Evolutionary conservation across 2,888 invertebrate species (phyloP), one percentile per base, ranked within the genome.

Genomic region (Agriopis aurantiaria): DNA sequence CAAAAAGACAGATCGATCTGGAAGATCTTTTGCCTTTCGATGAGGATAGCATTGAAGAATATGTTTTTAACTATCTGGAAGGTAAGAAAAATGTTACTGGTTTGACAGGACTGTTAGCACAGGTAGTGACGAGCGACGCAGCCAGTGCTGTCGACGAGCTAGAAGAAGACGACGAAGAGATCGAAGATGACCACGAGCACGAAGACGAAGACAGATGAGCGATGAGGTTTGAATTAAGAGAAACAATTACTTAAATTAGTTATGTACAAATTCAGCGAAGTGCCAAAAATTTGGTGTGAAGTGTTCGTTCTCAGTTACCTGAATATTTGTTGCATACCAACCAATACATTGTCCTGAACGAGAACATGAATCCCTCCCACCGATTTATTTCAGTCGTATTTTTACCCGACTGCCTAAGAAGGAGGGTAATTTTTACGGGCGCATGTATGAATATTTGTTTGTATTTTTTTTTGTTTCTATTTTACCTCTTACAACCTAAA

Each of bases 1-100:
- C 67, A 6, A 92, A 86, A 75, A 83, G 95, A 63, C 91, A 95
- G 78, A 83, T 92, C 45, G 87, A 88, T 65, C 75, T 93, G n/a
- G 93, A 91, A 78, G 91, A 93, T 71, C 81, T 94, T 66, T 74
- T 95, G 61, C 91, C 94, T 5, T 89, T 94, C 55, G 91, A 91
- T 68, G 93, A 91, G 76, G 93, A 94, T 63, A 86, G 85, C 14
- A 82, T 93, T 58, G 93, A 95, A 72, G 90, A 92, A 71, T 90
- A 86, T 62, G 88, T 93, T 68, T 91, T 88, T 72, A 89, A 91
- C 69, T 91, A 89, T 75, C 81, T 94, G 46, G 88, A 90, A 74
- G 84, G 83, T 8, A 88, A 87, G 73, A 89, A 89, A 74, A 94
- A 94, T 78, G 88, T 89, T 3, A 90, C 91, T 10, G 85, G 91